A percentile compares a stretch with the other conserved stretches of the same genome.
phyloP scores from a whole-genome alignment of 1,140 invertebrate species.

The Drosophila pseudoananassae region DNA sequence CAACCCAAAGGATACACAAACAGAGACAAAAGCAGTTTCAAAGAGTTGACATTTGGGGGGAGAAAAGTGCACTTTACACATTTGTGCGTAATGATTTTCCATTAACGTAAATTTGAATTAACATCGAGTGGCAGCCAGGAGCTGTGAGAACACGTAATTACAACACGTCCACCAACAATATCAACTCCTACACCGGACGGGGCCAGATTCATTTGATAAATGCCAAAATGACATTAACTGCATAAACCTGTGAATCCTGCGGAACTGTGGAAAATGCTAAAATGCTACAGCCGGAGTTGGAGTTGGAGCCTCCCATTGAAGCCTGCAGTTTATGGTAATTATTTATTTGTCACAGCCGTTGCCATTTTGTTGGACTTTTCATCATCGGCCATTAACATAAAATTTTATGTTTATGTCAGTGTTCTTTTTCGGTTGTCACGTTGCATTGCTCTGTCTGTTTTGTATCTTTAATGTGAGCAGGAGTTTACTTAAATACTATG shows the following conservation, averaged over 20 bases:
- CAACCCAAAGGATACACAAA: constrained; percentile 16
- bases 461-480: constrained; percentile 1
- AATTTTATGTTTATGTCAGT: constrained; percentile 76
- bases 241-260: constrained; percentile 38
- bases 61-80: constrained; percentile 78
- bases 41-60: constrained; percentile 26
- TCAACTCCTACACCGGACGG: constrained; percentile 5
- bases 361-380: constrained; percentile 66
- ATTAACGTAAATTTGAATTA: constrained; percentile 84
- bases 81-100: constrained; percentile 83
- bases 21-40: neutral
- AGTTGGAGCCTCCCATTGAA: constrained; percentile 2
- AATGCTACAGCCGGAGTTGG: constrained; percentile 3
- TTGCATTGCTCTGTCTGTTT: constrained; percentile 58
- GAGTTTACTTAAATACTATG: neutral
- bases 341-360: constrained; percentile 80
- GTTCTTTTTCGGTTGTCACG: constrained; percentile 50
- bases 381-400: constrained; percentile 78
- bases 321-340: constrained; percentile 81
- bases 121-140: constrained; percentile 47
- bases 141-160: constrained; percentile 64
- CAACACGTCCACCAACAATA: constrained; percentile 54
- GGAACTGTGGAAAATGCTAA: constrained; percentile 39
- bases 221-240: constrained; percentile 69
- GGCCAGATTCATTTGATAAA: constrained; percentile 67